A percentile compares a stretch with the other conserved stretches of the same genome.
These are phyloP conservation scores for Eupeodes luniger DNA, from an alignment of 2,888 invertebrate species.

Conservation along the genomic window DNA sequence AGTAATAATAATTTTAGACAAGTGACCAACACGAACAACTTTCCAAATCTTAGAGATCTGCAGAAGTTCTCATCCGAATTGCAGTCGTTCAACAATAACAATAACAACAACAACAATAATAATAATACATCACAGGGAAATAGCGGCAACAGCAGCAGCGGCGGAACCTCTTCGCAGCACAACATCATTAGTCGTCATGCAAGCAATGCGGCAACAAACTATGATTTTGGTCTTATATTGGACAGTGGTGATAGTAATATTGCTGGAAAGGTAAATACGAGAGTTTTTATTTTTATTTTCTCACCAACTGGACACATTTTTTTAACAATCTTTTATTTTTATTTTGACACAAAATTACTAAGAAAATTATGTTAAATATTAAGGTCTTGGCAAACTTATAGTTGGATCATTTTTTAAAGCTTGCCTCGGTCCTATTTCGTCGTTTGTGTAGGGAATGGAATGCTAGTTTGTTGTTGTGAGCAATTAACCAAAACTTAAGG, in stretches of 20 bases:
- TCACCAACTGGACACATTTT: background rate
- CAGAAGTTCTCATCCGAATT: constrained; percentile 76
- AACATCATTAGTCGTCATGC: constrained; percentile 55
- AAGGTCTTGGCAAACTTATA: no score
- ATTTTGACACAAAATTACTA: no score
- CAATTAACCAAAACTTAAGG: no score
- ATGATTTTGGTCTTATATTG: constrained; percentile 76
- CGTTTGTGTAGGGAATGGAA: no score
- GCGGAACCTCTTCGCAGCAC: constrained; percentile 41
- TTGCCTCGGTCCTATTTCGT: no score
- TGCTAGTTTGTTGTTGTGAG: no score
- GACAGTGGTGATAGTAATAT: constrained; percentile 65
- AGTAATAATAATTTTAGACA: constrained; percentile 59
- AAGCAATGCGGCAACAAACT: constrained; percentile 57
- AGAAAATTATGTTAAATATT: no score
- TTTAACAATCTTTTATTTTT: background rate
- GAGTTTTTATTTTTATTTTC: background rate
- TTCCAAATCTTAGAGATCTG: constrained; percentile 77
- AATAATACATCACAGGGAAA: constrained; percentile 69
- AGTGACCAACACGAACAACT: constrained; percentile 73
- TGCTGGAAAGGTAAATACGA: constrained; percentile 75
- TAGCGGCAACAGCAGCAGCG: constrained; percentile 26
- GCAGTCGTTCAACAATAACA: constrained; percentile 71
- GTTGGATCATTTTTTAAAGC: no score
- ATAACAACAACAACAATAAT: constrained; percentile 68